Evolutionary conservation across 2,888 invertebrate genomes (phyloP).

Genomic region (Tachina grossa): DNA sequence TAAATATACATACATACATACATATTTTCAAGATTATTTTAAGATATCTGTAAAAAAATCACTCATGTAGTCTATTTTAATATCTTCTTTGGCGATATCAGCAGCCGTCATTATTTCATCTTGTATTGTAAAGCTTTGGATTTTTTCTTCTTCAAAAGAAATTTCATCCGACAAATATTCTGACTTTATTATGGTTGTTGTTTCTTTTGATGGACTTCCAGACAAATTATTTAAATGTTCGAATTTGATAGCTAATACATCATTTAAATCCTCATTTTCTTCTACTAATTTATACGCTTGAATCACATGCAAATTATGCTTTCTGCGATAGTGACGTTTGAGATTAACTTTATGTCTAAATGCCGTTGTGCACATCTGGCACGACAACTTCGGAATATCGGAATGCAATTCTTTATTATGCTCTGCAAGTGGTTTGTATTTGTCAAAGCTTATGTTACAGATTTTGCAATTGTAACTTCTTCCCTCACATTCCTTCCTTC

Average conservation of each 20-base stretch:
- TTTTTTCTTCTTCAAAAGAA: slow-evolving; percentile 34
- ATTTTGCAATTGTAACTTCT: slow-evolving; percentile 46
- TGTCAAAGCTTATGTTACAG: slow-evolving; percentile 33
- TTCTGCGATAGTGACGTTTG: slow-evolving; percentile 41
- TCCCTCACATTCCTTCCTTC: neutral
- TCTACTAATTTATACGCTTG: slow-evolving; percentile 45
- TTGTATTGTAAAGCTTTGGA: slow-evolving; percentile 30
- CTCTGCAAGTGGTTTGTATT: slow-evolving; percentile 31
- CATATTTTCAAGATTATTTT: slow-evolving; percentile 7
- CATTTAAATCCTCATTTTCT: slow-evolving; percentile 23
- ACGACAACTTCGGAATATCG: slow-evolving; percentile 6
- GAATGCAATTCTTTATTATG: slow-evolving; percentile 49
- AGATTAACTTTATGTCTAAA: slow-evolving; percentile 13
- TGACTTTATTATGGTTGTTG: slow-evolving; percentile 14
- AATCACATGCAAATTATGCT: slow-evolving; percentile 37
- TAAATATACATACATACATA: neutral
- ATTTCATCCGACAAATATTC: slow-evolving; percentile 23
- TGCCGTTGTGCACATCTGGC: slow-evolving; percentile 38
- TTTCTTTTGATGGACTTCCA: neutral
- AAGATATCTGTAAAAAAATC: slow-evolving; percentile 70
- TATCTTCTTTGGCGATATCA: slow-evolving; percentile 27
- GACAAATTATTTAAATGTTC: slow-evolving; percentile 21
- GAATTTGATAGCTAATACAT: slow-evolving; percentile 11
- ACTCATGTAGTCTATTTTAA: slow-evolving; percentile 59
- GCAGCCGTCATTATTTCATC: slow-evolving; percentile 45